Evolutionary conservation across 2,797 vertebrate species (phyloP).

Genomic region (Tragopan temminckii): DNA sequence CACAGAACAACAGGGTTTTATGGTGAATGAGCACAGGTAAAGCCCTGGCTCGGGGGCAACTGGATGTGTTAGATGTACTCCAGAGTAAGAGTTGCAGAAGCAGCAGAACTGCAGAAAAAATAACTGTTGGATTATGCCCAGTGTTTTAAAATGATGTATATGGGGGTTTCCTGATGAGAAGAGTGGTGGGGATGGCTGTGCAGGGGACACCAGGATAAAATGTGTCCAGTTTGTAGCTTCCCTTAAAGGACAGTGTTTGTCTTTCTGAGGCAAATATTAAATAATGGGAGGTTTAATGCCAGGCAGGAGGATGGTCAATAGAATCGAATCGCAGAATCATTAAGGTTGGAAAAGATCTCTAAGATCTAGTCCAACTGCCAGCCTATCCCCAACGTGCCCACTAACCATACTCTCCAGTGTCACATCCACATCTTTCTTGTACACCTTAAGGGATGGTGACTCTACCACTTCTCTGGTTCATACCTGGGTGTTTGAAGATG

Average conservation of each 20-base stretch:
- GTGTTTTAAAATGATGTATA: not conserved
- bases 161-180: not conserved
- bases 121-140: not conserved
- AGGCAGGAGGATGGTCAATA: not conserved
- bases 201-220: not conserved
- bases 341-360: not conserved
- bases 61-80: not conserved
- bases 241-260: not conserved
- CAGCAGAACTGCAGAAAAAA: conserved; percentile 23
- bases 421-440: not conserved
- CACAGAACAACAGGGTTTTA: conserved; percentile 67
- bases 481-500: not conserved
- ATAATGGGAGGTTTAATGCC: not conserved
- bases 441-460: not conserved
- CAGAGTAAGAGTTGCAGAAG: conserved; percentile 11
- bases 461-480: not conserved
- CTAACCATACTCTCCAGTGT: not conserved
- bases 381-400: not conserved
- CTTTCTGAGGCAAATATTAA: not conserved
- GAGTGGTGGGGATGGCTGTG: not conserved
- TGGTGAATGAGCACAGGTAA: conserved; percentile 58
- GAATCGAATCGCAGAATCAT: not conserved
- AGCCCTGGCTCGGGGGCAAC: conserved; percentile 76
- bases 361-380: not conserved
- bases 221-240: not conserved